Evolutionary conservation across 2,113 vertebrate genomes (phyloP).

Genomic region (Chinchilla lanigera): DNA sequence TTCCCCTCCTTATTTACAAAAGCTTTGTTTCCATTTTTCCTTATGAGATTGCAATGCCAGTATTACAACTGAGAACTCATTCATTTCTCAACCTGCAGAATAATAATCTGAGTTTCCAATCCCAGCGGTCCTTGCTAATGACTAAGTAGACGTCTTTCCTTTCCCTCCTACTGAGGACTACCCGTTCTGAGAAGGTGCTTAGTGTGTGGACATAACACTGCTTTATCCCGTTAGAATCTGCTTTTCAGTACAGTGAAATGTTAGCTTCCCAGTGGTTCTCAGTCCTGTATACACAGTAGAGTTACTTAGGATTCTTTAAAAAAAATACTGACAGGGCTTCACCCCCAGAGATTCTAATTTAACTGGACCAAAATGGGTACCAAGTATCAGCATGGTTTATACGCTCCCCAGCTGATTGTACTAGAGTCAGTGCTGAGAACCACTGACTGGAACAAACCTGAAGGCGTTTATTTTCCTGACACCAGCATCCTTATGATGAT

Average conservation of each 20-base stretch:
- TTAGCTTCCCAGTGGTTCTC: neutral
- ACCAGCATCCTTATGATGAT: neutral
- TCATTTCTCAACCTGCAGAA: constrained; percentile 64
- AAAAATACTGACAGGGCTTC: neutral
- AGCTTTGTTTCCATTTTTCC: neutral
- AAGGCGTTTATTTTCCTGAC: neutral
- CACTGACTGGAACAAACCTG: neutral
- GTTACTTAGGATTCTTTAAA: neutral
- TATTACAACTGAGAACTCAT: constrained; percentile 68
- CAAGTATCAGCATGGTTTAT: neutral
- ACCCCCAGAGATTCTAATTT: neutral
- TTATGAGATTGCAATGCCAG: constrained; percentile 37
- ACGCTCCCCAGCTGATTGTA: neutral
- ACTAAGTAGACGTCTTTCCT: constrained; percentile 78
- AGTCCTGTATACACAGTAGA: neutral
- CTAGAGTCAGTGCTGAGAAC: neutral
- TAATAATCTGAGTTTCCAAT: constrained; percentile 57
- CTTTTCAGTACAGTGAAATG: constrained; percentile 58
- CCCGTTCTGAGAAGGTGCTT: constrained; percentile 75
- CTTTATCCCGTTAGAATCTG: constrained; percentile 66
- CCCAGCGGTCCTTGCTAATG: constrained; percentile 66
- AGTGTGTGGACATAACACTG: constrained; percentile 79
- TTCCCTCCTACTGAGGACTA: constrained; percentile 77
- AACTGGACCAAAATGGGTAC: neutral
- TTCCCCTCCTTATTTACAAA: neutral